phyloP scores from a whole-genome alignment of 2,113 vertebrate species.

The Sporophila hypoxantha region DNA sequence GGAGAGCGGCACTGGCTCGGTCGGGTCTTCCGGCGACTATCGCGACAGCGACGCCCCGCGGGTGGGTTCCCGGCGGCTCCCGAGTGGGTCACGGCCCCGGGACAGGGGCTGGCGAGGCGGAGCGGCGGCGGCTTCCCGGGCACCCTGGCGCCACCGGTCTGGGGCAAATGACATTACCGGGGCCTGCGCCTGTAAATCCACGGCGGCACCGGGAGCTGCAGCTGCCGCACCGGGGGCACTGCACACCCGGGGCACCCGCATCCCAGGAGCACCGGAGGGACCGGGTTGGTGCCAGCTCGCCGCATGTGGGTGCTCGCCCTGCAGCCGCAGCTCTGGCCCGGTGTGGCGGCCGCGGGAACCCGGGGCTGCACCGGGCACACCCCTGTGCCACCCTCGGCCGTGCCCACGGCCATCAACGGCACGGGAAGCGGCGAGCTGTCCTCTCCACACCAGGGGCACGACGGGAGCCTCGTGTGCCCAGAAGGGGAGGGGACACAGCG shows the following conservation, averaged over 20 bases:
- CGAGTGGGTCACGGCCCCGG: not conserved
- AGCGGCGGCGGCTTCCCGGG: not conserved
- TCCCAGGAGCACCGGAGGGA: not conserved
- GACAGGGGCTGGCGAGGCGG: not conserved
- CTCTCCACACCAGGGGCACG: not conserved
- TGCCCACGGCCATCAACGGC: not conserved
- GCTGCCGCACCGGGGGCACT: not conserved
- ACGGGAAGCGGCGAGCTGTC: not conserved
- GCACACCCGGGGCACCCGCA: not conserved
- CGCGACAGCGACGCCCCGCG: not conserved
- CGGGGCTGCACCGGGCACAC: not conserved
- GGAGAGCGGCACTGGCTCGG: not conserved
- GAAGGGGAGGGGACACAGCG: too few species aligned
- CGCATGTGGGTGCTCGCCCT: accelerated
- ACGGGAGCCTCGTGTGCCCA: not conserved
- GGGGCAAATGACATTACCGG: conserved; percentile 54
- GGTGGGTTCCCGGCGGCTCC: not conserved
- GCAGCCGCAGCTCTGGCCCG: not conserved
- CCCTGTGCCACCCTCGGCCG: not conserved
- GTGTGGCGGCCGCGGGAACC: not conserved
- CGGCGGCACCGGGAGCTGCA: conserved; percentile 15
- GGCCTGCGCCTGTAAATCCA: conserved; percentile 39
- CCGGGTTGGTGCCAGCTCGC: not conserved
- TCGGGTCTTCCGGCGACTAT: not conserved
- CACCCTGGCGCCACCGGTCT: conserved; percentile 45